Base-by-base conservation (phyloP, 2,888 invertebrate species). In the Polietes domitor region DNA sequence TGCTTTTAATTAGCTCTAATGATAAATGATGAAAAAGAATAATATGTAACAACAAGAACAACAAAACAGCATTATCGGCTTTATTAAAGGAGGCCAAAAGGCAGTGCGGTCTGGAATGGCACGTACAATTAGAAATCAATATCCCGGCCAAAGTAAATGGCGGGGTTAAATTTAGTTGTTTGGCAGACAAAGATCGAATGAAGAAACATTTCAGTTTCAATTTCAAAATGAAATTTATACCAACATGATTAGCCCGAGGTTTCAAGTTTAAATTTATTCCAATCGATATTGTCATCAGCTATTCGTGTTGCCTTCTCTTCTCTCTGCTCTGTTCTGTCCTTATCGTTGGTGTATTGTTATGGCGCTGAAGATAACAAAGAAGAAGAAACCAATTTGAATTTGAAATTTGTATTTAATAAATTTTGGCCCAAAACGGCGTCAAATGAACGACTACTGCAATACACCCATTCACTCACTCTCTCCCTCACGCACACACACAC, bases 381-480 rank as follows among this genome's bases (percentile, higher is more conserved):
- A 53, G 24, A 53, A 53, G 53, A 21, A 53, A 21, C 24, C 53
- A 10, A 53, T 6, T 58, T 58, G 26, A 58, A 24, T 58, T 58
- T 26, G 26, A 58, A 58, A 26, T 53, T 53, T 9, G 26, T 24
- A 19, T 24, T 58, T 24, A 15, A 58, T 26, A 58, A 24, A 58
- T 75, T 77, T 77, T 41, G 24, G 15, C 24, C 43, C 4, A 53
- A 61, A 82, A 70, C 70, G 73, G 73, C 76, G 73, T 41, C 65
- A 74, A 75, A 74, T 61, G 43, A 43, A 43, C 55, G 78, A 75
- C 82, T 82, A 75, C 82, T 75, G 78, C 74, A 78, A 82, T 72
- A 71, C 55, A 17, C 72, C 65, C 50, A 47, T 10, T 19, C 43
- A 26, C 12, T 19, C 47, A 61, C 32, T 2, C 24, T 28, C 47